Conservation (phyloP, 2,888 invertebrate species). For the Chrysolina oricalcia region DNA sequence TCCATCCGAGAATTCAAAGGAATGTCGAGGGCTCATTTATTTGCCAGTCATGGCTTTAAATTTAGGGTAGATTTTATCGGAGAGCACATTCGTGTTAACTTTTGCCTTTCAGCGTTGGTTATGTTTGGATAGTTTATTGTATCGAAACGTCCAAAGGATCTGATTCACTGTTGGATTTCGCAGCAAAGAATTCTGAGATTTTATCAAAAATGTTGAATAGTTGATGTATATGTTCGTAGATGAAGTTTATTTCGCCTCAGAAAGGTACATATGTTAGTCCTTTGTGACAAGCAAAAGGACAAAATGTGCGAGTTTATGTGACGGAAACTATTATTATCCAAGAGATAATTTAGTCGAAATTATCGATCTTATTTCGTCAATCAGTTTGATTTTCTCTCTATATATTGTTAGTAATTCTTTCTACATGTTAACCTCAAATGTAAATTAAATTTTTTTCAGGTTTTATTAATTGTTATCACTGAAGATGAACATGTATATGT, state of each 20-base stretch:
- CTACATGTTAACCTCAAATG: too few relatives aligned
- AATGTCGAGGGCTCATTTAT: slow-evolving; percentile 25
- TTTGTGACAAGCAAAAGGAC: not conserved
- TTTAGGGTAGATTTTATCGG: slow-evolving; percentile 68
- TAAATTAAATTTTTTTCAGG: too few relatives aligned
- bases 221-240: slow-evolving; percentile 3
- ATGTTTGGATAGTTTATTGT: slow-evolving; percentile 25
- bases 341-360: too few relatives aligned
- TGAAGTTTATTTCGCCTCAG: not conserved
- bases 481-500: too few relatives aligned
- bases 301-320: not conserved
- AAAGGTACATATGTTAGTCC: not conserved
- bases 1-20: slow-evolving; percentile 15
- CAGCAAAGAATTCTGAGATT: slow-evolving; percentile 17
- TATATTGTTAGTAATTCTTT: too few relatives aligned
- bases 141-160: slow-evolving; percentile 5
- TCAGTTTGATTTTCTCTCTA: too few relatives aligned
- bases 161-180: slow-evolving; percentile 18
- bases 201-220: slow-evolving; percentile 22
- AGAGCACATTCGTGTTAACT: slow-evolving; percentile 31
- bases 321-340: not conserved
- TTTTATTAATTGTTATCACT: too few relatives aligned
- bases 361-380: too few relatives aligned
- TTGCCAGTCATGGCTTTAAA: slow-evolving; percentile 69
- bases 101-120: slow-evolving; percentile 31